Evolutionary conservation across 2,797 vertebrate species (phyloP).

Genomic region (Poeciliopsis gracilis): DNA sequence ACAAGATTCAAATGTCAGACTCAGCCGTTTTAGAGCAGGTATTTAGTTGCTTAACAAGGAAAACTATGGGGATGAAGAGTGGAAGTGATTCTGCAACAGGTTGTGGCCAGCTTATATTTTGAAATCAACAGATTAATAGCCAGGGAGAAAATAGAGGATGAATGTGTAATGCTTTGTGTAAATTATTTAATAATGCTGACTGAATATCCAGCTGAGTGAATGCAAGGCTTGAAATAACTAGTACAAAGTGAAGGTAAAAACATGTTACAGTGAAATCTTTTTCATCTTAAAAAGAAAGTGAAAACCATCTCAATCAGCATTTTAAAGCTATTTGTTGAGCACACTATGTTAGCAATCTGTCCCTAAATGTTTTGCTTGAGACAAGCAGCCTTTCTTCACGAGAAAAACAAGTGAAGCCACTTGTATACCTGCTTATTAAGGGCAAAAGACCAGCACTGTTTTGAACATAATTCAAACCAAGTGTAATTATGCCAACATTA

Average conservation of each 20-base stretch:
- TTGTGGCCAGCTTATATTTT: neutral
- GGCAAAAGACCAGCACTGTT: neutral
- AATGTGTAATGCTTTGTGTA: neutral
- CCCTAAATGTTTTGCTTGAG: conserved; percentile 15
- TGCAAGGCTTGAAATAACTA: neutral
- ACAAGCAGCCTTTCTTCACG: neutral
- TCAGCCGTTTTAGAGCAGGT: neutral
- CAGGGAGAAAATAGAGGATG: too few species aligned
- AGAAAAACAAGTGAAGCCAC: neutral
- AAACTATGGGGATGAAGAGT: neutral
- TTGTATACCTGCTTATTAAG: neutral
- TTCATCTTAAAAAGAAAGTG: neutral
- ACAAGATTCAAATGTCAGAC: neutral
- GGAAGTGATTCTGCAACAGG: neutral
- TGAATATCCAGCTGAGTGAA: neutral
- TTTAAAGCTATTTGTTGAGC: conserved; percentile 39
- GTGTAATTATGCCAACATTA: neutral
- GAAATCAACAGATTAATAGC: neutral
- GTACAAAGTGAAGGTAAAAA: neutral
- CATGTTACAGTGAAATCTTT: neutral
- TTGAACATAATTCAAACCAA: conserved; percentile 2
- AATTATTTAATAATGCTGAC: neutral
- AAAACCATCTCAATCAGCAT: neutral
- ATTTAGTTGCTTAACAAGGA: neutral
- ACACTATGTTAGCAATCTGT: conserved; percentile 15